Evolutionary conservation across 2,888 invertebrate genomes (phyloP).

Genomic region (Brachyptera risi): DNA sequence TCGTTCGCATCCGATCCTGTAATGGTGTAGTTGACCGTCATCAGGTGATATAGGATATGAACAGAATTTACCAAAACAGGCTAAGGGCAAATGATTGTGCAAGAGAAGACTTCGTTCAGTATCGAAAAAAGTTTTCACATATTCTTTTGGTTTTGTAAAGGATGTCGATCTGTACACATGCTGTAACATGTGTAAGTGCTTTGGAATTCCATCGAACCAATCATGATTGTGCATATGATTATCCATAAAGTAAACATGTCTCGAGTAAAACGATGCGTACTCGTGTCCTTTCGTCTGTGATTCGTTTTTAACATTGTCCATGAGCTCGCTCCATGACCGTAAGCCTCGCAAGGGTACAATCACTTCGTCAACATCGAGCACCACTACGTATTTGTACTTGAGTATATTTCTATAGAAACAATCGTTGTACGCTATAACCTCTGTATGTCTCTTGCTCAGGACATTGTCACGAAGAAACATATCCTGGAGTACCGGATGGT

Average conservation of each 20-base stretch:
- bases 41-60: slow-evolving; percentile 40
- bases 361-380: slow-evolving; percentile 48
- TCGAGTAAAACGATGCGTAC: slow-evolving; percentile 41
- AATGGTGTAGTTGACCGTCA: slow-evolving; percentile 47
- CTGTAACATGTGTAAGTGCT: slow-evolving; percentile 42
- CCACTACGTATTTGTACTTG: slow-evolving; percentile 42
- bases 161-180: slow-evolving; percentile 41
- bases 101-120: slow-evolving; percentile 40
- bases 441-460: slow-evolving; percentile 46
- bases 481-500: slow-evolving; percentile 39
- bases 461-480: slow-evolving; percentile 42
- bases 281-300: slow-evolving; percentile 36
- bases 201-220: slow-evolving; percentile 36
- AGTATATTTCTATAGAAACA: slow-evolving; percentile 46
- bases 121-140: slow-evolving; percentile 44
- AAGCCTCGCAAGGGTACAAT: slow-evolving; percentile 42
- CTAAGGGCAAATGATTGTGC: slow-evolving; percentile 44
- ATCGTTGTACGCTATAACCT: slow-evolving; percentile 49
- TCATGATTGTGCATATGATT: slow-evolving; percentile 34
- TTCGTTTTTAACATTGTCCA: slow-evolving; percentile 37
- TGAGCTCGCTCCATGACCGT: slow-evolving; percentile 40
- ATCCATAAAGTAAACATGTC: slow-evolving; percentile 49
- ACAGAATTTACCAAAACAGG: slow-evolving; percentile 39
- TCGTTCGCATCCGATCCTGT: slow-evolving; percentile 43
- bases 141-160: slow-evolving; percentile 41